Evolutionary conservation across 1,140 invertebrate species (phyloP), one percentile per base, ranked within the genome.

Genomic region (Drosophila eugracilis): DNA sequence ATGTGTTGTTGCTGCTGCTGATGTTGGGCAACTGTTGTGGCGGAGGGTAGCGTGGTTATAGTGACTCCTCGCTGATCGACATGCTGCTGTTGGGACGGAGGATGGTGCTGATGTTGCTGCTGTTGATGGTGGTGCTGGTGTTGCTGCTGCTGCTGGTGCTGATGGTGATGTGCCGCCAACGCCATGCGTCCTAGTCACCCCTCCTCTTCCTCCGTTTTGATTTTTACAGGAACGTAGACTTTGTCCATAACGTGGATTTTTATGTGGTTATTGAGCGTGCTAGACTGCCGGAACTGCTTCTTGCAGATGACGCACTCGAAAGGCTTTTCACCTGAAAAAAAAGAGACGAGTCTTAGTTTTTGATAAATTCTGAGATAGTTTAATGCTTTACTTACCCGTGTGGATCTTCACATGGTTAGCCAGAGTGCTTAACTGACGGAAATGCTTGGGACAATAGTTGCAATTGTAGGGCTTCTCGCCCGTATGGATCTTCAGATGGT

Each of bases 181-280:
- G 90, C 84, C 90, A 91, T 91, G 45, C 86, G 86, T 88, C 88
- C 90, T 90, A 91, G 90, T 91, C 90, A 91, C 76, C 90, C 90
- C 45, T 91, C 90, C 65, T 91, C 90, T 65, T 91, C 90, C 77
- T 91, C 90, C 59, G 89, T 91, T 81, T 91, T 91, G 67, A 91
- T 91, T 77, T 91, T 91, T 34, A 90, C 84, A 76, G 90, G 90
- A 67, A 91, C 85, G 54, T 91, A 91, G 55, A 91, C 90, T 74
- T 91, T 92, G 67, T 92, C 91, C 78, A 91, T 92, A 39, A 91
- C 89, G 66, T 92, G 91, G 32, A 92, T 92, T 78, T 92, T 92
- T 83, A 92, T 91, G 72, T 92, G 91, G 75, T 92, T 92, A 71
- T 92, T 92, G 39, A 92, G 85, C 44, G 91, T 92, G 48, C 89